phyloP scores from a whole-genome alignment of 2,888 invertebrate genomes.

The Lepeophtheirus nordmannii region DNA sequence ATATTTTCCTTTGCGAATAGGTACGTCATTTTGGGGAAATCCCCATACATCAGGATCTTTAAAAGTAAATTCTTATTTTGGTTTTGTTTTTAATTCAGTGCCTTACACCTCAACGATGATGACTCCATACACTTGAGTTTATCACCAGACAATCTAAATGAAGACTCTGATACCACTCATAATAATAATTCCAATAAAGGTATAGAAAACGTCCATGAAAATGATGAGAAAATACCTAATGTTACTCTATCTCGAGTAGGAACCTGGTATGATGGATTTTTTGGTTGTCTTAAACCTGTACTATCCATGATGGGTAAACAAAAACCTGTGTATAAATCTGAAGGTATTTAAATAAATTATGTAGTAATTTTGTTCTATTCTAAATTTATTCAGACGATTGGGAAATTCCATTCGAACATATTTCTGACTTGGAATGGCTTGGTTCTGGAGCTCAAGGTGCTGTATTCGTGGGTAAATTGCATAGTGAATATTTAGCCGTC shows the following conservation, averaged over 20 bases:
- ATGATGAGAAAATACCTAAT: no score
- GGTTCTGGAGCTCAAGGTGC: slow-evolving; percentile 93
- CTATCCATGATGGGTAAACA: slow-evolving; percentile 64
- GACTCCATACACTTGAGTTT: no score
- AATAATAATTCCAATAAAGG: no score
- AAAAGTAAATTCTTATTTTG: no score
- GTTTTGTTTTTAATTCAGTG: no score
- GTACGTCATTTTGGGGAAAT: no score
- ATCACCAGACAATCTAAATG: no score
- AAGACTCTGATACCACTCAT: no score
- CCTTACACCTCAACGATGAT: no score
- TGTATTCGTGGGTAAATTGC: slow-evolving; percentile 68
- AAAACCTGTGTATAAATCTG: background rate
- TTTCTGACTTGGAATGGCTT: slow-evolving; percentile 72
- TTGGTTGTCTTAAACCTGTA: slow-evolving; percentile 74
- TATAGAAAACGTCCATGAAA: no score
- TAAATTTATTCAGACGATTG: slow-evolving; percentile 51
- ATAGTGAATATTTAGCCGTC: slow-evolving; percentile 66
- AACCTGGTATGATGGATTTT: slow-evolving; percentile 46
- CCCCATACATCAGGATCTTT: no score
- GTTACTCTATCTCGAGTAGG: background rate
- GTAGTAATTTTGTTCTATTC: background rate
- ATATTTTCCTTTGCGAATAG: no score
- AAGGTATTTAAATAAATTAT: background rate
- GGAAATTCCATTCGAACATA: slow-evolving; percentile 85